Conservation (phyloP, 2,113 vertebrate species). For the Lampris megalopsis region DNA sequence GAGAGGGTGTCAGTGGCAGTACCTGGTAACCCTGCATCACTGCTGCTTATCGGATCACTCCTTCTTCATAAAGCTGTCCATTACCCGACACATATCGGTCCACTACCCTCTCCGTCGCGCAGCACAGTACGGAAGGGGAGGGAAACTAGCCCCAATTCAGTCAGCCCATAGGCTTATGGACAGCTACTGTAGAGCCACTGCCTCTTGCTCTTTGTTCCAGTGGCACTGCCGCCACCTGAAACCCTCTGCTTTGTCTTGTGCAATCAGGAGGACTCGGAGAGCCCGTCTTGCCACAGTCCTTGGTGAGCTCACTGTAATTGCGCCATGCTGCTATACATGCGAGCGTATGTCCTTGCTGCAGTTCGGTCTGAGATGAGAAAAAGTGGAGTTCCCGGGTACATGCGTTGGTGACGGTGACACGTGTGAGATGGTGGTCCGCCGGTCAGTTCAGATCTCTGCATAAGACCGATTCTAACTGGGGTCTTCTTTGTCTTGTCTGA, state of each 20-base stretch:
- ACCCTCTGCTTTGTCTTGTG: background rate
- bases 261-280: background rate
- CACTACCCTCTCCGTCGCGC: constrained; percentile 27
- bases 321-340: constrained; percentile 1
- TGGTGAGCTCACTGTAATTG: background rate
- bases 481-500: constrained; percentile 1
- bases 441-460: constrained; percentile 7
- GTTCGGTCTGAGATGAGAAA: constrained; percentile 20
- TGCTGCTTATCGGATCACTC: constrained; percentile 72
- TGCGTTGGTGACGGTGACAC: background rate
- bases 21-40: constrained; percentile 70
- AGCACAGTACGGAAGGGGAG: constrained; percentile 49
- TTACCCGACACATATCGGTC: constrained; percentile 55
- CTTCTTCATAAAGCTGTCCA: constrained; percentile 72
- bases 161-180: constrained; percentile 9
- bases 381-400: background rate
- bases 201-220: constrained; percentile 45
- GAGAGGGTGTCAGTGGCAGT: constrained; percentile 39
- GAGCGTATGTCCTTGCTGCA: constrained; percentile 28
- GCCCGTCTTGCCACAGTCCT: constrained; percentile 2
- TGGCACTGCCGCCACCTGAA: constrained; percentile 9
- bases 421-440: background rate
- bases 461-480: background rate
- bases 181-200: background rate
- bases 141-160: constrained; percentile 26